These are phyloP conservation scores for Oasisia sp. DNA, from an alignment of 2,888 invertebrate species.

Conservation along the genomic window DNA sequence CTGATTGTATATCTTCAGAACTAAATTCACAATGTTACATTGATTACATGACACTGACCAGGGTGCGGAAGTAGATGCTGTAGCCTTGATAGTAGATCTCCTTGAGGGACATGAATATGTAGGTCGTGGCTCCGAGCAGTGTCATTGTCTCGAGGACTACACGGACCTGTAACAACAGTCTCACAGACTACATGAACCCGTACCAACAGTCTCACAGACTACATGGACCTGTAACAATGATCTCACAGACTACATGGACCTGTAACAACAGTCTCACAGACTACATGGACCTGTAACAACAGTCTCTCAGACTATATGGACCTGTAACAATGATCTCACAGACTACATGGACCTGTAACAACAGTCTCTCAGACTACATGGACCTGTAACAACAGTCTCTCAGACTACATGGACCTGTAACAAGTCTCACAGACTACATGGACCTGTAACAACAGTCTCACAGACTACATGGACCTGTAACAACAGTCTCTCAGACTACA, in stretches of 20 bases:
- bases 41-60: slow-evolving; percentile 72
- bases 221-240: slow-evolving; percentile 70
- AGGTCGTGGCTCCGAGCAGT: slow-evolving; percentile 84
- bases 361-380: slow-evolving; percentile 84
- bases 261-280: slow-evolving; percentile 74
- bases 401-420: neutral
- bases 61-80: slow-evolving; percentile 93
- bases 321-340: neutral
- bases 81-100: slow-evolving; percentile 92
- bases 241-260: neutral
- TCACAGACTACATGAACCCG: neutral
- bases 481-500: neutral
- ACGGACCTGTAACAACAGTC: slow-evolving; percentile 66
- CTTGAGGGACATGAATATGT: slow-evolving; percentile 83
- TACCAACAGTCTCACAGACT: neutral
- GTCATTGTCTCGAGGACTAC: slow-evolving; percentile 82
- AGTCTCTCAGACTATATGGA: neutral
- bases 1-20: neutral
- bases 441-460: too few relatives aligned
- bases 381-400: slow-evolving; percentile 46
- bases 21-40: neutral
- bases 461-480: slow-evolving; percentile 74
- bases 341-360: too few relatives aligned
- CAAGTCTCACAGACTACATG: too few relatives aligned
- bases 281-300: slow-evolving; percentile 70